Evolutionary conservation across 2,113 vertebrate genomes (phyloP).

Genomic region (Phalacrocorax brasilianus): DNA sequence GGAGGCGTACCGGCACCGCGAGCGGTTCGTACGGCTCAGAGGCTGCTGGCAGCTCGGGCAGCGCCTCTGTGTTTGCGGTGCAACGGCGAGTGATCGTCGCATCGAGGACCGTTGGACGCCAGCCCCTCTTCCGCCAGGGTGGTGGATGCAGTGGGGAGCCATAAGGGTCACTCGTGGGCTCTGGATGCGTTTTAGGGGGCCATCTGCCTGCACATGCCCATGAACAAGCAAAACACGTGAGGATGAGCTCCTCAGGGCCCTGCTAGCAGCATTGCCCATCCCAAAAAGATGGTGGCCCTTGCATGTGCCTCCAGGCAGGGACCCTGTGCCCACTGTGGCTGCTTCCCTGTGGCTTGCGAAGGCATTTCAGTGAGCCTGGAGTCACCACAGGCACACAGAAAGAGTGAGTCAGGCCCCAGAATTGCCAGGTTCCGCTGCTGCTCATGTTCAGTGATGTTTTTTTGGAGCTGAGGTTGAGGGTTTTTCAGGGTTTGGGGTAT

Average conservation of each 20-base stretch:
- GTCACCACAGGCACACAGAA: background rate
- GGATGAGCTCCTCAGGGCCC: background rate
- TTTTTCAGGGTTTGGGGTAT: background rate
- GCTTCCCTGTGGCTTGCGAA: background rate
- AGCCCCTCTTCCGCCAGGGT: no score
- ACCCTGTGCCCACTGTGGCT: accelerated
- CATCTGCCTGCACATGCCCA: background rate
- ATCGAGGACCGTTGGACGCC: background rate
- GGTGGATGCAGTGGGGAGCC: background rate
- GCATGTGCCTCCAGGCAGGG: background rate
- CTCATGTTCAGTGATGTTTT: background rate
- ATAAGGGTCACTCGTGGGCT: accelerated
- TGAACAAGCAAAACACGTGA: background rate
- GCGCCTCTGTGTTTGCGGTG: background rate
- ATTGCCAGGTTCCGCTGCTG: background rate
- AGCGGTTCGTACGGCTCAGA: accelerated
- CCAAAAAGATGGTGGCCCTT: background rate
- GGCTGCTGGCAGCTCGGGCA: background rate
- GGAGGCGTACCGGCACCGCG: background rate
- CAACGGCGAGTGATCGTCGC: accelerated
- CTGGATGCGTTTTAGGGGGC: background rate
- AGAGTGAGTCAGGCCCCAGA: background rate
- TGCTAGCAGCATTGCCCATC: background rate
- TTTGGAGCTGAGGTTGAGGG: background rate
- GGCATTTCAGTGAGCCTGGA: background rate